Conservation (phyloP, 1,140 invertebrate genomes). For the Onthophagus taurus region DNA sequence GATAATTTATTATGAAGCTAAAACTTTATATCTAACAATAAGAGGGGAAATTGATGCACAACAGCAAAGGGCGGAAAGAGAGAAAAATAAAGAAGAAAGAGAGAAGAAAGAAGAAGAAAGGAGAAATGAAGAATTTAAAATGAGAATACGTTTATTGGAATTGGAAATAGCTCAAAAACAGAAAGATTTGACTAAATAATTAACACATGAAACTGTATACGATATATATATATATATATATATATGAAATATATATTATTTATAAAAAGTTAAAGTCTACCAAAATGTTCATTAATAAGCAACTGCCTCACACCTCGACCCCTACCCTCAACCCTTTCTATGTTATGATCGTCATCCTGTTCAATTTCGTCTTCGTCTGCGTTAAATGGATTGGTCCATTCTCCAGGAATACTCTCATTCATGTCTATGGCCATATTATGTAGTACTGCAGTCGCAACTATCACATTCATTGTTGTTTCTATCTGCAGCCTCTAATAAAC, state of each 20-base stretch:
- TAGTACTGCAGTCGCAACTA: slow-evolving; percentile 34
- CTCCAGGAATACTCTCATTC: background rate
- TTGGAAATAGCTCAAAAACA: no score
- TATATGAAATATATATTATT: no score
- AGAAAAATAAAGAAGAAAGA: background rate
- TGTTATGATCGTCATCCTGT: background rate
- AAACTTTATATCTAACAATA: background rate
- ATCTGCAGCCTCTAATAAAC: slow-evolving; percentile 24
- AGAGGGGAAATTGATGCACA: no score
- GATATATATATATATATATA: no score
- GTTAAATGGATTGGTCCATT: background rate
- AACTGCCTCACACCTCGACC: background rate
- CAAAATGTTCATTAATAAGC: slow-evolving; percentile 9
- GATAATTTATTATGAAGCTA: background rate
- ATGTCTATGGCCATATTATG: slow-evolving; percentile 32
- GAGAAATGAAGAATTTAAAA: background rate
- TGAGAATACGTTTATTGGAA: background rate
- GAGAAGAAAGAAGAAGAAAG: background rate
- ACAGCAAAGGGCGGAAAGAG: no score
- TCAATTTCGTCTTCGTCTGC: background rate
- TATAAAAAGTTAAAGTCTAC: no score
- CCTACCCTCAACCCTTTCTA: background rate
- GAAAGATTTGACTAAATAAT: no score
- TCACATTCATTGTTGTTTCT: slow-evolving; percentile 23
- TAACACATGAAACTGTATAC: no score